Conservation (phyloP, 2,113 vertebrate genomes). For the Uria aalge region DNA sequence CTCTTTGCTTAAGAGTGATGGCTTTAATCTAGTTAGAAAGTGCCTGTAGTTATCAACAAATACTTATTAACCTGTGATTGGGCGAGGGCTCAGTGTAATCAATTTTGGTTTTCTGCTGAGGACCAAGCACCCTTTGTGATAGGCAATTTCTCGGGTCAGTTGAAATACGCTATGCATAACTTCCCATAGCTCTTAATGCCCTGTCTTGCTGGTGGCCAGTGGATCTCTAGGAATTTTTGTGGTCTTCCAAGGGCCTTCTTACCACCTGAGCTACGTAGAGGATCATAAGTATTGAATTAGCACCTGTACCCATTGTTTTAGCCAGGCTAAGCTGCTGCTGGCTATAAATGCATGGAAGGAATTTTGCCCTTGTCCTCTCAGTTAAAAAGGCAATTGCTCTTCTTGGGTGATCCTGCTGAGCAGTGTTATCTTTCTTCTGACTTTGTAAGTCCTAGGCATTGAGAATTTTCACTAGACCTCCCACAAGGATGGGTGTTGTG, state of each 20-base stretch:
- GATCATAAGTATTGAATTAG: accelerated
- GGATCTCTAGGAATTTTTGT: not conserved
- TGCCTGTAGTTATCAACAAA: not conserved
- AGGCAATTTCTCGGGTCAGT: not conserved
- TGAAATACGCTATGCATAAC: accelerated
- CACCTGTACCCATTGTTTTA: not conserved
- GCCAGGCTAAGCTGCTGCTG: not conserved
- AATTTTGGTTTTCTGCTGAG: not conserved
- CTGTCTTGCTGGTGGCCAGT: not conserved
- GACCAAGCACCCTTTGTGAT: not conserved
- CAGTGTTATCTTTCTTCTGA: not conserved
- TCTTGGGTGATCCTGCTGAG: not conserved
- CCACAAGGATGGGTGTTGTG: not conserved
- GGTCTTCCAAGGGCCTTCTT: not conserved
- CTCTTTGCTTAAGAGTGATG: not conserved
- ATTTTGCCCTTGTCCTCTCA: not conserved
- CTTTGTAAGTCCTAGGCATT: not conserved
- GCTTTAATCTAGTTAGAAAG: not conserved
- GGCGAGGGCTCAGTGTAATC: not conserved
- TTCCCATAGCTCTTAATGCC: not conserved
- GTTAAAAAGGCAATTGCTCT: accelerated
- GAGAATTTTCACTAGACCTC: not conserved
- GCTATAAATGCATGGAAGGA: accelerated
- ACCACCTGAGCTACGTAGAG: no score
- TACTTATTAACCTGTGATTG: not conserved